Evolutionary conservation across 2,888 invertebrate genomes (phyloP).

Genomic region (Pollenia angustigena): DNA sequence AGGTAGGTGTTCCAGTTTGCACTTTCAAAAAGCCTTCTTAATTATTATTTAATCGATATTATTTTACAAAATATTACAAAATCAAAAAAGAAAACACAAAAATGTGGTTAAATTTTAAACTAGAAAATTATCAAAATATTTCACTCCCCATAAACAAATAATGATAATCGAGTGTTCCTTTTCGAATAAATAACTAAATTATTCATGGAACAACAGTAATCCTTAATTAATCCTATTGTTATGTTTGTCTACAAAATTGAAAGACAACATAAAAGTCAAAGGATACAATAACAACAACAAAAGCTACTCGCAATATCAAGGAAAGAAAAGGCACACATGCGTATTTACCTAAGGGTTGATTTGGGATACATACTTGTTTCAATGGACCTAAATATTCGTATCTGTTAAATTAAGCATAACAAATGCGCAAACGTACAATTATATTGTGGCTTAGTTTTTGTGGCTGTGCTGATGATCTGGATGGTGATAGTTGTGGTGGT

Average conservation of each 20-base stretch:
- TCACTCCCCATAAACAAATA: background rate
- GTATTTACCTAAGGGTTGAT: conserved; percentile 46
- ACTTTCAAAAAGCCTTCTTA: too few species aligned
- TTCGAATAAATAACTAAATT: conserved; percentile 10
- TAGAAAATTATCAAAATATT: conserved; percentile 9
- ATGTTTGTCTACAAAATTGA: conserved; percentile 57
- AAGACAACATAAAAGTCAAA: conserved; percentile 56
- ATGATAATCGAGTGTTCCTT: background rate
- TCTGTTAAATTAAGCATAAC: conserved; percentile 61
- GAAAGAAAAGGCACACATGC: conserved; percentile 41
- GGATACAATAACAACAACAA: background rate
- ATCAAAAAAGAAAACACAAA: too few species aligned
- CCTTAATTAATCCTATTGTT: conserved; percentile 69
- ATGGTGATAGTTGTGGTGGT: conserved; percentile 4
- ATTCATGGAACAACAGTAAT: conserved; percentile 30
- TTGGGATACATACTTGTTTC: background rate
- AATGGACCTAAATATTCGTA: background rate
- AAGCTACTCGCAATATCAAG: background rate
- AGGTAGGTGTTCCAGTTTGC: too few species aligned
- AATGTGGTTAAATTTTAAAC: background rate
- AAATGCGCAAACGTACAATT: conserved; percentile 62
- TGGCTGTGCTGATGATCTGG: background rate
- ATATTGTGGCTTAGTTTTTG: background rate
- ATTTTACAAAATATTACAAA: too few species aligned
- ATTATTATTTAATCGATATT: too few species aligned